Evolutionary conservation across 2,113 vertebrate species (phyloP).

Genomic region (Rhinichthys klamathensis): DNA sequence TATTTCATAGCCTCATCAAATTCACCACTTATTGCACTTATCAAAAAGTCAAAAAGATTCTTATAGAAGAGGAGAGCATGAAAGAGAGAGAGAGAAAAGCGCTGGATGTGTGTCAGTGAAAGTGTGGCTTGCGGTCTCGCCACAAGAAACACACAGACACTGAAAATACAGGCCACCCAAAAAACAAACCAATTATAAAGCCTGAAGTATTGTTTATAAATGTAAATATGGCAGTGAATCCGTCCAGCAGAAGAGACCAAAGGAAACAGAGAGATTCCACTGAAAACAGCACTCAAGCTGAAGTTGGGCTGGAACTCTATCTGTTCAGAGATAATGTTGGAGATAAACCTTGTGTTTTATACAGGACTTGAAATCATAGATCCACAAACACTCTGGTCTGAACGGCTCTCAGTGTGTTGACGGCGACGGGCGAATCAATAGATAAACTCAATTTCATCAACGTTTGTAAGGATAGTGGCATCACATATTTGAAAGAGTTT

Average conservation of each 20-base stretch:
- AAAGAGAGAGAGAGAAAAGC: slow-evolving; percentile 46
- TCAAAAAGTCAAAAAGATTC: neutral
- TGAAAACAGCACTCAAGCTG: neutral
- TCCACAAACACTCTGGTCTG: neutral
- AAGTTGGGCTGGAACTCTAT: neutral
- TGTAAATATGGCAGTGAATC: slow-evolving; percentile 38
- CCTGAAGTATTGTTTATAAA: slow-evolving; percentile 24
- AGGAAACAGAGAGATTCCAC: slow-evolving; percentile 4
- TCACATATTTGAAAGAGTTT: neutral
- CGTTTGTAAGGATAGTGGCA: neutral
- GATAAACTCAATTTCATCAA: neutral
- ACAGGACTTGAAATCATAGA: neutral
- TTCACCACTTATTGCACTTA: slow-evolving; percentile 7
- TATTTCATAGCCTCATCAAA: neutral
- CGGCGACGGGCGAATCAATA: no score
- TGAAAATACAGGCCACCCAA: slow-evolving; percentile 48
- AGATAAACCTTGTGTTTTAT: neutral
- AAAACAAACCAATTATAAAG: slow-evolving; percentile 43
- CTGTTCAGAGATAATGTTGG: neutral
- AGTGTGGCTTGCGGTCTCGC: slow-evolving; percentile 55
- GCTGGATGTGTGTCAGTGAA: slow-evolving; percentile 46
- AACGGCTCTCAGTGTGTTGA: no score
- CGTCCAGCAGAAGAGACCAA: slow-evolving; percentile 1
- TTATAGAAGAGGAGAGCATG: neutral
- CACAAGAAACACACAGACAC: slow-evolving; percentile 59